These are phyloP conservation scores for Danionella cerebrum DNA, from an alignment of 2,113 vertebrate species.

Conservation along the genomic window DNA sequence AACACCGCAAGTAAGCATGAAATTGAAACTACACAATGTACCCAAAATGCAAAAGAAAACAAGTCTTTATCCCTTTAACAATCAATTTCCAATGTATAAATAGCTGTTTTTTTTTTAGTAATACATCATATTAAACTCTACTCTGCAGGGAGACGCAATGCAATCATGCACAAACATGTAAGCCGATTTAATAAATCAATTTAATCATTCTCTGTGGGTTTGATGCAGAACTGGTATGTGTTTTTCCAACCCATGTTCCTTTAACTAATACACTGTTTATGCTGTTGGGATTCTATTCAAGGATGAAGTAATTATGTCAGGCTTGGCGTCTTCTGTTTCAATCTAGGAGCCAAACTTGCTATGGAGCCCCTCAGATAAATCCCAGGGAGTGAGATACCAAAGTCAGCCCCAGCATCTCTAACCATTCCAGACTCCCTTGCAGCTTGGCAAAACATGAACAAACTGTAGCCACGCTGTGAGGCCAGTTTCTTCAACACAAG, in stretches of 20 bases:
- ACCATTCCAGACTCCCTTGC: background rate
- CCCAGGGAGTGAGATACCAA: constrained; percentile 28
- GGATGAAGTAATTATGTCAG: constrained; percentile 38
- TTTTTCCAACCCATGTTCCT: background rate
- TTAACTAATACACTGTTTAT: constrained; percentile 33
- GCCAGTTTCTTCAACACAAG: background rate
- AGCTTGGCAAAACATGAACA: constrained; percentile 19
- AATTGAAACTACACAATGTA: background rate
- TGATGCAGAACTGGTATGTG: background rate
- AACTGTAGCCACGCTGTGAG: constrained; percentile 22
- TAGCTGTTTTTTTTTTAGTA: too few relatives aligned
- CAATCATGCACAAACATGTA: background rate
- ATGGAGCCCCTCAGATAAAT: constrained; percentile 17
- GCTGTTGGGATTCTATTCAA: constrained; percentile 33
- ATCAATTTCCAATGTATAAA: background rate
- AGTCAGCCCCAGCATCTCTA: constrained; percentile 18
- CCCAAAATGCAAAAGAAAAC: too few relatives aligned
- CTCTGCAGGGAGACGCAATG: background rate
- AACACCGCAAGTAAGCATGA: background rate
- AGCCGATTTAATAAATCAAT: background rate
- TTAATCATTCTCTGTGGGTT: background rate
- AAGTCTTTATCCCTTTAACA: too few relatives aligned
- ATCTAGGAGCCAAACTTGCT: constrained; percentile 18
- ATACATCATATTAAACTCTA: background rate
- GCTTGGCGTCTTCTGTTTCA: constrained; percentile 31